Evolutionary conservation across 2,113 vertebrate genomes (phyloP).

Genomic region (Centropristis striata): DNA sequence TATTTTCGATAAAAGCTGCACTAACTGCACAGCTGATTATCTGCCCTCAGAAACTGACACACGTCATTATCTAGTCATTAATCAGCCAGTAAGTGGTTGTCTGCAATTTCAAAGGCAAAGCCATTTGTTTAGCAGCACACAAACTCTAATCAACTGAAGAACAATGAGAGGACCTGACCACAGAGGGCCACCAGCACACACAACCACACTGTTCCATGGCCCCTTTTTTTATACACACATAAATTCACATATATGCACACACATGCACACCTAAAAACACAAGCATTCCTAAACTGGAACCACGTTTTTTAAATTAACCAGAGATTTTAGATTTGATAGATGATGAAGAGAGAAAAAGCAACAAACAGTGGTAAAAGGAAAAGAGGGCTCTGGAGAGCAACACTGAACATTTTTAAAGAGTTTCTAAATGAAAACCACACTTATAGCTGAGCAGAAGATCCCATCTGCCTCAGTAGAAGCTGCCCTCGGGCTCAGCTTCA

Average conservation of each 20-base stretch:
- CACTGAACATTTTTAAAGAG: background rate
- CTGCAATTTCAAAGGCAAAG: background rate
- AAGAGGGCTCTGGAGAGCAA: background rate
- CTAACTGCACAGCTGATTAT: conserved; percentile 6
- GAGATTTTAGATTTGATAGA: background rate
- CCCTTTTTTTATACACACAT: no score
- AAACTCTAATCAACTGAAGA: conserved; percentile 8
- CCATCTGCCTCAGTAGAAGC: conserved; percentile 47
- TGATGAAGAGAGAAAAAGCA: background rate
- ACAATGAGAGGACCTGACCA: background rate
- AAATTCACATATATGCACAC: background rate
- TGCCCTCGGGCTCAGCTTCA: conserved; percentile 22
- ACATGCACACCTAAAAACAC: background rate
- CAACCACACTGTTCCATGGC: background rate
- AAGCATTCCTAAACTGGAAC: background rate
- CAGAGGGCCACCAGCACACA: background rate
- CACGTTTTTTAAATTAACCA: background rate
- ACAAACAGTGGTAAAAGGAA: background rate
- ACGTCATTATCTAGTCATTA: background rate
- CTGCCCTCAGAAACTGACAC: conserved; percentile 1
- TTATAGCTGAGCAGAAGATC: background rate
- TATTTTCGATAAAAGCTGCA: background rate
- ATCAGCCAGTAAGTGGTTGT: conserved; percentile 11
- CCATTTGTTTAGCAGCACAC: background rate
- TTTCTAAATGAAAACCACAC: conserved; percentile 46